Evolutionary conservation across 2,113 vertebrate genomes (phyloP).

Genomic region (Podocnemis expansa): DNA sequence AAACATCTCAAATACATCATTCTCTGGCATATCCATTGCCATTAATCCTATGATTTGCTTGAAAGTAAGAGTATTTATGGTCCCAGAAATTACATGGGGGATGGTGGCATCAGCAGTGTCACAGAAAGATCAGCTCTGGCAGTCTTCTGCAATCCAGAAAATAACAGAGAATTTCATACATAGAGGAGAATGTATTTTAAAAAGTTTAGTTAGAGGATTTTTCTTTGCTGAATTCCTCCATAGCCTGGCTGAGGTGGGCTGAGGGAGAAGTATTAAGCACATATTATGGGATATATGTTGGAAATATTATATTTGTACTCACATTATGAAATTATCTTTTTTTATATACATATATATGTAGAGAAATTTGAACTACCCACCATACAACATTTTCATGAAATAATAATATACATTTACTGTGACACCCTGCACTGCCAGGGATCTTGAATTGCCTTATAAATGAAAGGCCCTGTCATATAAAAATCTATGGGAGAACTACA

Average conservation of each 20-base stretch:
- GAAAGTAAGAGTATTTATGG: not conserved
- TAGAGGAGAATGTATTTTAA: not conserved
- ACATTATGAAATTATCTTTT: not conserved
- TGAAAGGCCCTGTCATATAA: not conserved
- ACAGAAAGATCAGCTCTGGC: not conserved
- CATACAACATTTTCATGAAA: not conserved
- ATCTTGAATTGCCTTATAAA: not conserved
- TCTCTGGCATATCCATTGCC: not conserved
- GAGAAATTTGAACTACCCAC: not conserved
- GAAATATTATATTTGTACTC: not conserved
- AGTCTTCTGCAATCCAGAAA: not conserved
- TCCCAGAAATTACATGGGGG: not conserved
- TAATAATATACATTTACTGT: not conserved
- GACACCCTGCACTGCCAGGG: not conserved
- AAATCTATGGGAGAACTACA: not conserved
- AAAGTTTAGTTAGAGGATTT: conserved; percentile 24
- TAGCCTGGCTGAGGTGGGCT: conserved; percentile 1
- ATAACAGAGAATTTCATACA: not conserved
- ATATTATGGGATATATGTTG: not conserved
- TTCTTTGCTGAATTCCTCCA: not conserved
- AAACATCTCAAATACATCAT: not conserved
- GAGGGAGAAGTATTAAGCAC: not conserved
- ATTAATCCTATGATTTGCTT: not conserved
- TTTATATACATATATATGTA: not conserved
- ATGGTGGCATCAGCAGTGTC: not conserved